A percentile compares a stretch with the other conserved stretches of the same genome.
Conservation (phyloP, 2,888 invertebrate genomes). For the Sialis fuliginosa region DNA sequence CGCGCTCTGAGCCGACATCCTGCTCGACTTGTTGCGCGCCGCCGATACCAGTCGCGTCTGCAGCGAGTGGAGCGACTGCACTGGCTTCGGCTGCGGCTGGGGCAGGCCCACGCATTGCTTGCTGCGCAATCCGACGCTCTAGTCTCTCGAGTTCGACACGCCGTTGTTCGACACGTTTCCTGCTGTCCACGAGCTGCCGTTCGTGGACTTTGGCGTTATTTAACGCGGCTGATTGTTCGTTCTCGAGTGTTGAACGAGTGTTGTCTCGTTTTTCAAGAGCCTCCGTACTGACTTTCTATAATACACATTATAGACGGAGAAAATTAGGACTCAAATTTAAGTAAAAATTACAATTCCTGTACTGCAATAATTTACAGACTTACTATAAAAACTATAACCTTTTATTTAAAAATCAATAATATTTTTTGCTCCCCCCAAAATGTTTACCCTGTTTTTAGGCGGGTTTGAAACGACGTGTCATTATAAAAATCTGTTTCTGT, state of each 20-base stretch:
- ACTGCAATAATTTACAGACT: too few species aligned
- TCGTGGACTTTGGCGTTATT: conserved; percentile 48
- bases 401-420: too few species aligned
- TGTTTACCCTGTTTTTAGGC: too few species aligned
- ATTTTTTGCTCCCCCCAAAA: too few species aligned
- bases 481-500: too few species aligned
- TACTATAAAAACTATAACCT: too few species aligned
- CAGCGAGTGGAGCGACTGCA: background rate
- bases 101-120: conserved; percentile 4
- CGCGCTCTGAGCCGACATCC: conserved; percentile 23
- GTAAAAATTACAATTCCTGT: too few species aligned
- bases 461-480: too few species aligned
- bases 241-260: conserved; percentile 46
- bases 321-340: too few species aligned
- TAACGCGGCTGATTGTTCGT: conserved; percentile 51
- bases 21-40: background rate
- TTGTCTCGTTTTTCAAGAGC: conserved; percentile 52
- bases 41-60: background rate
- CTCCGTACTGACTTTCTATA: conserved; percentile 49
- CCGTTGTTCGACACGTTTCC: conserved; percentile 51
- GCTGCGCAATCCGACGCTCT: conserved; percentile 57
- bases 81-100: conserved; percentile 3
- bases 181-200: conserved; percentile 40
- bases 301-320: conserved; percentile 1
- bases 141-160: conserved; percentile 56